Evolutionary conservation across 2,113 vertebrate genomes (phyloP).

Genomic region (Dascyllus trimaculatus): DNA sequence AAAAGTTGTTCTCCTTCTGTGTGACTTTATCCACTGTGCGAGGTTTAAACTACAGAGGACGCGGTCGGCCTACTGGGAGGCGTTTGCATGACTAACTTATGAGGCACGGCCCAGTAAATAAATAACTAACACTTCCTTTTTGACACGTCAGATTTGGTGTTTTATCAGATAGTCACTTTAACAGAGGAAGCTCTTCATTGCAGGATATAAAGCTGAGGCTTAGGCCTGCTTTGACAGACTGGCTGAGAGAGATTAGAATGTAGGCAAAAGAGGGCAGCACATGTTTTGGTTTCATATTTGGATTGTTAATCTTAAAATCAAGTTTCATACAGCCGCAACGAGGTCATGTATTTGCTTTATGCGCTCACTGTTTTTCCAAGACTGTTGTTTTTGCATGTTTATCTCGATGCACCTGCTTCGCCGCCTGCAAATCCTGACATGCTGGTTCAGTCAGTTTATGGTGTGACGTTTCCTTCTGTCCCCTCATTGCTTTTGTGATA

Average conservation of each 20-base stretch:
- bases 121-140: background rate
- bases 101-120: no score
- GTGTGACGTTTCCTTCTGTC: constrained; percentile 29
- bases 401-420: constrained; percentile 3
- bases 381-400: constrained; percentile 9
- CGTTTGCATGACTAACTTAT: background rate
- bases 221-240: background rate
- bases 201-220: background rate
- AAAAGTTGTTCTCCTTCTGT: background rate
- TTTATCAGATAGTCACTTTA: background rate
- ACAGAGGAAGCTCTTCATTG: background rate
- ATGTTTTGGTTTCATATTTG: no score
- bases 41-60: background rate
- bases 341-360: background rate
- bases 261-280: no score
- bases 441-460: constrained; percentile 69
- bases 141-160: background rate
- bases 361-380: constrained; percentile 10
- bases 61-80: background rate
- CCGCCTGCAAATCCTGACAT: constrained; percentile 64
- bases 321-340: no score
- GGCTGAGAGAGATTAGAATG: no score
- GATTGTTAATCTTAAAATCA: no score
- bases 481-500: constrained; percentile 18
- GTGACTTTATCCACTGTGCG: background rate